phyloP scores from a whole-genome alignment of 2,113 vertebrate species.

The Pedetes capensis region DNA sequence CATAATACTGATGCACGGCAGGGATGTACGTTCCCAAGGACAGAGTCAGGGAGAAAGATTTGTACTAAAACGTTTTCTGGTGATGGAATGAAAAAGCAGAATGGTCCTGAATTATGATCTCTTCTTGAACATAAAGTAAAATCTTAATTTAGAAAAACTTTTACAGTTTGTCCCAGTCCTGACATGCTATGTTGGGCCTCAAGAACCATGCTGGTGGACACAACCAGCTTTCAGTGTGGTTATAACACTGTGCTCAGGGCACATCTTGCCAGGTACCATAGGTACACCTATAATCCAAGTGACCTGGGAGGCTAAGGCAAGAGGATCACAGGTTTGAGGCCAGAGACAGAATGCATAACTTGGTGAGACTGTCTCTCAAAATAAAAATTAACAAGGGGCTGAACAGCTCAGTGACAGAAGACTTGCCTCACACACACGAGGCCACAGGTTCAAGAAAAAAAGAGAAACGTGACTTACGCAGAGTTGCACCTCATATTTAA shows the following conservation, averaged over 20 bases:
- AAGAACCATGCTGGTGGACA: background rate
- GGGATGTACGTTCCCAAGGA: background rate
- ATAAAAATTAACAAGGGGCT: background rate
- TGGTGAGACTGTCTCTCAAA: background rate
- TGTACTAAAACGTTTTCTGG: background rate
- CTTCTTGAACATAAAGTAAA: background rate
- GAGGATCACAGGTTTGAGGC: too few species aligned
- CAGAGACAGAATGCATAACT: too few species aligned
- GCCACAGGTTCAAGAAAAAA: too few species aligned
- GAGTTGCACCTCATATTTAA: background rate
- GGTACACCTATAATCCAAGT: too few species aligned
- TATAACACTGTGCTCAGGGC: background rate
- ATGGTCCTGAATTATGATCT: background rate
- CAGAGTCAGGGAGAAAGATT: background rate
- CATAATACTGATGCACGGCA: background rate
- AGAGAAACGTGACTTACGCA: background rate
- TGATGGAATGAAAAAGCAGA: background rate
- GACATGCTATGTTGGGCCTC: rapidly evolving
- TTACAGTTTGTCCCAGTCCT: background rate
- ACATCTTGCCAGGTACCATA: background rate
- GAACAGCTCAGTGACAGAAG: background rate
- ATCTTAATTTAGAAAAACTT: background rate
- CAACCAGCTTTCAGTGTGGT: background rate
- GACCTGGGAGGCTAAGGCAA: too few species aligned
- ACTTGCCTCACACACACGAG: too few species aligned